These are phyloP conservation scores for Trichopoda pennipes DNA, from an alignment of 2,888 invertebrate species.

Conservation along the genomic window DNA sequence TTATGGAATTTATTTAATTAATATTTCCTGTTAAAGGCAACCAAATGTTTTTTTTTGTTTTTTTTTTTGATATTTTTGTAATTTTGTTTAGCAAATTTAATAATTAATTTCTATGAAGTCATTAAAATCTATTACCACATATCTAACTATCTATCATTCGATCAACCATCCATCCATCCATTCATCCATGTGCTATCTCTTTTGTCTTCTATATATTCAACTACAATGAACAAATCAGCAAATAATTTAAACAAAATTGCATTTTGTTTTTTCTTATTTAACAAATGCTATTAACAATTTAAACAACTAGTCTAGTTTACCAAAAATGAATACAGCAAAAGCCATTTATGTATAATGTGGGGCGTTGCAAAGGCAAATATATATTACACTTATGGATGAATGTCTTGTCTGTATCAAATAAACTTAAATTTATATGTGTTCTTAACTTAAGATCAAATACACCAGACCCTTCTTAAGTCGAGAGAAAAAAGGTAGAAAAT, in stretches of 20 bases:
- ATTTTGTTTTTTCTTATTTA: slow-evolving; percentile 14
- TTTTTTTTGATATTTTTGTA: background rate
- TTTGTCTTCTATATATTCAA: background rate
- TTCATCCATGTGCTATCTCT: background rate
- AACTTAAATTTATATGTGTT: too few species aligned
- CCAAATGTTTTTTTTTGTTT: background rate
- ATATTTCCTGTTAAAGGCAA: slow-evolving; percentile 2
- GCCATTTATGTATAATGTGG: slow-evolving; percentile 61
- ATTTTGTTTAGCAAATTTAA: slow-evolving; percentile 25
- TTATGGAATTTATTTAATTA: slow-evolving; percentile 43
- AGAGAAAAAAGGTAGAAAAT: too few species aligned
- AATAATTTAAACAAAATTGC: slow-evolving; percentile 40
- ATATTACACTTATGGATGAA: slow-evolving; percentile 47
- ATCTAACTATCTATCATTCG: slow-evolving; percentile 17
- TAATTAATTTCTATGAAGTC: slow-evolving; percentile 54
- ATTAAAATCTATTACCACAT: slow-evolving; percentile 55
- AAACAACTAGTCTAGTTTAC: slow-evolving; percentile 67
- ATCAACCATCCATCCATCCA: slow-evolving; percentile 2
- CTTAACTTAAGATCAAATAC: background rate
- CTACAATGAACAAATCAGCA: slow-evolving; percentile 11
- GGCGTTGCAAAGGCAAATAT: slow-evolving; percentile 64
- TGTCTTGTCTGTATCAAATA: background rate
- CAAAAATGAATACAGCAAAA: slow-evolving; percentile 53
- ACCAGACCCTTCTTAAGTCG: background rate
- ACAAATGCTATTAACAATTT: slow-evolving; percentile 61